phyloP scores from a whole-genome alignment of 2,113 vertebrate species.

The Anser brachyrhynchus region DNA sequence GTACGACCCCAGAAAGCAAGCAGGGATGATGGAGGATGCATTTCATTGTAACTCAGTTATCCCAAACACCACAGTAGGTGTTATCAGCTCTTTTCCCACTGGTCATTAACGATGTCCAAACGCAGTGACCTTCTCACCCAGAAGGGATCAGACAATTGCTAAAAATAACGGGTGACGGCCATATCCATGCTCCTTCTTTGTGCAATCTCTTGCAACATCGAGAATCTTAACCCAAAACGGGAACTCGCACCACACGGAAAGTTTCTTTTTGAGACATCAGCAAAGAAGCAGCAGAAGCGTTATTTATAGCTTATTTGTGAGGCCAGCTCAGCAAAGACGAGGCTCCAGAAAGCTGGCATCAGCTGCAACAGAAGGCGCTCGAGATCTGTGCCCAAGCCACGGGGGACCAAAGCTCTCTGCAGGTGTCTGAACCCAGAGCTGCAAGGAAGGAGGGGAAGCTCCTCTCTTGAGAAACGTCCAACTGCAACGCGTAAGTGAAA shows the following conservation, averaged over 20 bases:
- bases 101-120: neutral
- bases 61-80: neutral
- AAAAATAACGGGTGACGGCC: neutral
- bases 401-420: neutral
- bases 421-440: neutral
- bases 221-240: neutral
- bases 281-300: neutral
- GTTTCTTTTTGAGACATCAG: neutral
- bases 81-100: neutral
- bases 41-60: neutral
- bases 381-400: neutral
- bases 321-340: neutral
- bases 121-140: neutral
- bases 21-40: neutral
- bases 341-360: neutral
- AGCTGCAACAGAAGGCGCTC: neutral
- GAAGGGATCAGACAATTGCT: neutral
- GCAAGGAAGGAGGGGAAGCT: neutral
- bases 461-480: rapidly evolving
- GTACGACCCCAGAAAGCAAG: neutral
- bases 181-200: rapidly evolving
- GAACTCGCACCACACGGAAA: neutral
- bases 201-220: neutral
- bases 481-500: neutral
- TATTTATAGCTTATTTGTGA: neutral